phyloP scores from a whole-genome alignment of 2,113 vertebrate genomes.

The Ceyx cyanopectus region DNA sequence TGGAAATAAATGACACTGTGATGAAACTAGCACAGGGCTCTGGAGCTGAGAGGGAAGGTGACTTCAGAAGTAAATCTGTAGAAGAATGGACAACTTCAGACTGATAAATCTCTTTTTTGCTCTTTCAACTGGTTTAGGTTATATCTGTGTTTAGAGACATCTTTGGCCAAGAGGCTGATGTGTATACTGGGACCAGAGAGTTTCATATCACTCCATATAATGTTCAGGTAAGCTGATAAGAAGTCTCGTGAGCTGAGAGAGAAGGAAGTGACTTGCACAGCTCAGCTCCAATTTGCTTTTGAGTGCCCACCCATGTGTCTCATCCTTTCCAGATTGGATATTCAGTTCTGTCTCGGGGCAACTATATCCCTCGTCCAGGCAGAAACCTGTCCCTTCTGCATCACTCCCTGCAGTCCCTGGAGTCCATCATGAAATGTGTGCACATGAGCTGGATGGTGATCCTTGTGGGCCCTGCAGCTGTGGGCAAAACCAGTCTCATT shows the following conservation, averaged over 20 bases:
- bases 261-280: neutral
- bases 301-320: neutral
- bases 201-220: constrained; percentile 92
- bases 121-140: constrained; percentile 76
- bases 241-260: neutral
- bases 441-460: constrained; percentile 98
- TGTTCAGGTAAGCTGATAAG: constrained; percentile 84
- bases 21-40: neutral
- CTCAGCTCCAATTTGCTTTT: neutral
- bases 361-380: constrained; percentile 75
- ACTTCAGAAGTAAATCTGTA: neutral
- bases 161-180: constrained; percentile 83
- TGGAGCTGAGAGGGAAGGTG: neutral
- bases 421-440: constrained; percentile 95
- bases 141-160: constrained; percentile 86
- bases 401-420: constrained; percentile 87
- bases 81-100: neutral
- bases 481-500: constrained; percentile 93
- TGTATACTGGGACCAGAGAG: constrained; percentile 86
- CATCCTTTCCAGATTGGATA: constrained; percentile 86
- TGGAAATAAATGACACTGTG: neutral
- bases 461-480: constrained; percentile 91
- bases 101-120: neutral
- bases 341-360: constrained; percentile 89
- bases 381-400: constrained; percentile 89